These are phyloP conservation scores for human DNA, from an alignment of 2,113 vertebrate species.

Conservation along the genomic window DNA sequence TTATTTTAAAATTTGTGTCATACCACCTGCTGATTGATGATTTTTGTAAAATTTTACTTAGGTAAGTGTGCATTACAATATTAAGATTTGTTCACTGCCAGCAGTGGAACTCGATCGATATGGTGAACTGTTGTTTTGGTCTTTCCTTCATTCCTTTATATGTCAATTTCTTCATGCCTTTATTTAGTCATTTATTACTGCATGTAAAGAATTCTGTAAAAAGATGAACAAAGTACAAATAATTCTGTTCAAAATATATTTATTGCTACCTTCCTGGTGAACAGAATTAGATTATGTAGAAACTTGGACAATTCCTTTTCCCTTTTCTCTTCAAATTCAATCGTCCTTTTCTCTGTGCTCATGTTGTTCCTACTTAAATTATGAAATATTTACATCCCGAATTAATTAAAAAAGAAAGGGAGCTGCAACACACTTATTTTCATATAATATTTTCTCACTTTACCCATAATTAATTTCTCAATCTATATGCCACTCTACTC, in stretches of 20 bases:
- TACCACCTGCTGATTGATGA: background rate
- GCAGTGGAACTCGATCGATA: accelerated
- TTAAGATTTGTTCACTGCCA: background rate
- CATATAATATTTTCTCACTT: background rate
- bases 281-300: background rate
- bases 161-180: background rate
- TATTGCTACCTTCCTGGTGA: background rate
- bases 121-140: background rate
- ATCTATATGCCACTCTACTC: background rate
- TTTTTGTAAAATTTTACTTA: background rate
- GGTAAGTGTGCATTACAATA: background rate
- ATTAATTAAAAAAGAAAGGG: background rate
- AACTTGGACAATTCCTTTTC: background rate
- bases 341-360: background rate
- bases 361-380: background rate
- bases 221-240: background rate
- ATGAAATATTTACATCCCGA: background rate
- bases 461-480: background rate
- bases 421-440: background rate
- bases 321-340: background rate
- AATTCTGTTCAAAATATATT: background rate
- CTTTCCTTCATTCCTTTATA: background rate
- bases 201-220: background rate
- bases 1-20: slow-evolving; percentile 44
- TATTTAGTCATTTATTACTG: background rate